Evolutionary conservation across 2,797 vertebrate genomes (phyloP).

Genomic region (Octomys mimax): DNA sequence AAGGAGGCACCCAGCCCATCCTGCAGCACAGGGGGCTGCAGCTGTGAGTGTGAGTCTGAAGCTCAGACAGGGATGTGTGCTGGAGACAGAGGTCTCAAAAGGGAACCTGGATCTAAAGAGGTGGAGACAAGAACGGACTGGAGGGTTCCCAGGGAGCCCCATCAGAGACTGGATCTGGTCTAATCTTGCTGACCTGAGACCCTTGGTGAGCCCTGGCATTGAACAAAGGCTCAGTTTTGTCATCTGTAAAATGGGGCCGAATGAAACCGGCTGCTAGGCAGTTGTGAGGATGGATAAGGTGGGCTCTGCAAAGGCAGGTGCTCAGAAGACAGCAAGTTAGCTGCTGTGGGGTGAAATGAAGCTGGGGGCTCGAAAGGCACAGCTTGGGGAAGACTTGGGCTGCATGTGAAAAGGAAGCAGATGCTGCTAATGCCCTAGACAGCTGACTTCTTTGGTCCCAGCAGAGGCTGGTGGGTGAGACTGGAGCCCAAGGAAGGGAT

Average conservation of each 20-base stretch:
- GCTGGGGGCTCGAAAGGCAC: background rate
- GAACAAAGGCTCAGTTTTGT: background rate
- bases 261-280: background rate
- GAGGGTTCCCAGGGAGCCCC: background rate
- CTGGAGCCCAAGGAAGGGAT: background rate
- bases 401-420: background rate
- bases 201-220: background rate
- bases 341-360: background rate
- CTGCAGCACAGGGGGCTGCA: background rate
- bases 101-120: background rate
- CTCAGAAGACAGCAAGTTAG: background rate
- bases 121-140: rapidly evolving
- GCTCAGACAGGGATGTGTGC: background rate
- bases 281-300: background rate
- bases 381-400: background rate
- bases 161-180: background rate
- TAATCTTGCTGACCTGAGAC: background rate
- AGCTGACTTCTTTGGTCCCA: background rate
- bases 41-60: background rate
- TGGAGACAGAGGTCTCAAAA: background rate
- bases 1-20: rapidly evolving
- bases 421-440: background rate
- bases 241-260: background rate
- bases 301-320: background rate
- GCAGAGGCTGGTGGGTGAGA: background rate